Percentiles rank a stretch among this genome's conserved stretches.
phyloP scores from a whole-genome alignment of 2,888 invertebrate genomes.

The Drosophila paranaensis region DNA sequence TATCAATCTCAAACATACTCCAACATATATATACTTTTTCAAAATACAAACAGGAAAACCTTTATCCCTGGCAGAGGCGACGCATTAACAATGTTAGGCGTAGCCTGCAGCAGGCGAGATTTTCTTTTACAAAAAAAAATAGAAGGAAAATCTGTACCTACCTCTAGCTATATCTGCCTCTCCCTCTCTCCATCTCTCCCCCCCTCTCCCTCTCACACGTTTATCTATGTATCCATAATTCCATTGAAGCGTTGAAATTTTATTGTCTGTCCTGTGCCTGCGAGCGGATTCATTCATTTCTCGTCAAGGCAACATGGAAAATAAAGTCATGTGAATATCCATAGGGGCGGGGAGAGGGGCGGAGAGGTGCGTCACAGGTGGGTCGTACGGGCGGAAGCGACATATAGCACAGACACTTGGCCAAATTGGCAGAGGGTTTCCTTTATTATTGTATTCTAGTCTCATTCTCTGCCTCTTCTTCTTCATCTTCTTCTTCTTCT shows the following conservation, averaged over 20 bases:
- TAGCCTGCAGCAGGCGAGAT: neutral
- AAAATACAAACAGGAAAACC: neutral
- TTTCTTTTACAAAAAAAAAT: neutral
- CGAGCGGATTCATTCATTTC: conserved; percentile 55
- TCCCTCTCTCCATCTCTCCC: neutral
- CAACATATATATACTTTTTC: no score
- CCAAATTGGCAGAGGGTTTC: conserved; percentile 15
- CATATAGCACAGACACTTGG: conserved; percentile 2
- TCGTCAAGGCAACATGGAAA: conserved; percentile 46
- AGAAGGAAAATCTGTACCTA: neutral
- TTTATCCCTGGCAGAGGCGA: neutral
- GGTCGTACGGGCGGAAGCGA: conserved; percentile 35
- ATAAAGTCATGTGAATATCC: conserved; percentile 35
- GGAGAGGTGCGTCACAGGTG: conserved; percentile 1
- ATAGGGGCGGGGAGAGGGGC: neutral
- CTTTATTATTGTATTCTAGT: conserved; percentile 12
- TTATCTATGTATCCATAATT: conserved; percentile 46
- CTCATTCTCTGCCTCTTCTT: conserved; percentile 18
- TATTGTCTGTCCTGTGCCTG: conserved; percentile 69
- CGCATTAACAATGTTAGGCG: conserved; percentile 10
- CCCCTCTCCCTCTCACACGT: neutral
- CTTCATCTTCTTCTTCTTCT: neutral
- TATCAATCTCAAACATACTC: neutral
- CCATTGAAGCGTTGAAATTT: conserved; percentile 63
- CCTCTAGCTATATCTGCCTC: neutral